phyloP scores from a whole-genome alignment of 2,113 vertebrate species.

The Clarias macrocephalus region DNA sequence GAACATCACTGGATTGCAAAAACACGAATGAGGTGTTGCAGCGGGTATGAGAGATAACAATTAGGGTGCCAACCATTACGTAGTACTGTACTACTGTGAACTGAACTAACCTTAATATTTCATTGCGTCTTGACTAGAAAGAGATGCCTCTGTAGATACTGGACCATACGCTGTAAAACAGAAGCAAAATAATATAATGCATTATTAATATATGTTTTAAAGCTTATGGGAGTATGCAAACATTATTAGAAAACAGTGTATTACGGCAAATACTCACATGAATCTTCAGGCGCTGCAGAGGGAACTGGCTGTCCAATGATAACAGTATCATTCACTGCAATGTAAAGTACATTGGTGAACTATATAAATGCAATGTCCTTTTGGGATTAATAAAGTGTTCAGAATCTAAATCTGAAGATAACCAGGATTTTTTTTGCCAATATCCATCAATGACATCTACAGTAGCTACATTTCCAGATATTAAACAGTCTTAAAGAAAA shows the following conservation, averaged over 20 bases:
- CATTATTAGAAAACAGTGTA: neutral
- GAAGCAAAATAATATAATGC: slow-evolving; percentile 22
- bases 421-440: too few relatives aligned
- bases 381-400: too few relatives aligned
- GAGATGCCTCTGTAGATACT: slow-evolving; percentile 64
- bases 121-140: slow-evolving; percentile 21
- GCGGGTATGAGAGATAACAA: neutral
- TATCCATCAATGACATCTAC: neutral
- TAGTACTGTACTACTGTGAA: neutral
- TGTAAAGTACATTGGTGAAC: neutral
- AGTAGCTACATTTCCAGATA: neutral
- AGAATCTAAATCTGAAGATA: too few relatives aligned
- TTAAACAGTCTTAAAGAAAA: neutral
- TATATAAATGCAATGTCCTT: too few relatives aligned
- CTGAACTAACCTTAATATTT: neutral
- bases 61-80: neutral
- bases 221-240: neutral
- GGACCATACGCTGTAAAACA: slow-evolving; percentile 58
- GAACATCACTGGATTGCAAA: neutral
- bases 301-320: slow-evolving; percentile 50
- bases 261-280: slow-evolving; percentile 24
- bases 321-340: slow-evolving; percentile 40
- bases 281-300: slow-evolving; percentile 23
- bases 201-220: neutral
- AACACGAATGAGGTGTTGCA: neutral